Evolutionary conservation across 2,797 vertebrate species (phyloP).

Genomic region (Melanotaenia nigrans): DNA sequence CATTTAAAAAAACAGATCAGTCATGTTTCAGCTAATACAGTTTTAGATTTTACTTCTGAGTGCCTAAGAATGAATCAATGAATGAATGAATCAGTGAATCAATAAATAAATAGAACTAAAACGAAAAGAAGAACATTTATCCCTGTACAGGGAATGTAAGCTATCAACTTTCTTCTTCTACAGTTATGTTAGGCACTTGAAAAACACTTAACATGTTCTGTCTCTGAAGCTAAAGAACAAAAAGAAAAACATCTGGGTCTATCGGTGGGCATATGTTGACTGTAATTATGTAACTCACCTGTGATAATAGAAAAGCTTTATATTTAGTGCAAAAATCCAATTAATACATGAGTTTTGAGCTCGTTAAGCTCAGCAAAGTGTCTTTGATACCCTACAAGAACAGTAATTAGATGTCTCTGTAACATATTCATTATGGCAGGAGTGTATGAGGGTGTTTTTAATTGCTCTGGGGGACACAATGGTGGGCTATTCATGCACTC

Average conservation of each 20-base stretch:
- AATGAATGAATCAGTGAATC: conserved; percentile 3
- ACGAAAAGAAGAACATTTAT: background rate
- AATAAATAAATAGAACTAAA: too few relatives aligned
- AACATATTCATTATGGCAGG: conserved; percentile 55
- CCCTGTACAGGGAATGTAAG: conserved; percentile 1
- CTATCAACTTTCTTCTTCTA: conserved; percentile 7
- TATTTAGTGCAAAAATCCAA: conserved; percentile 47
- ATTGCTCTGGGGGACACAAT: conserved; percentile 29
- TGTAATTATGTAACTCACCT: conserved; percentile 17
- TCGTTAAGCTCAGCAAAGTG: conserved; percentile 32
- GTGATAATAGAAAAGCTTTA: conserved; percentile 11
- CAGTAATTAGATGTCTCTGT: conserved; percentile 45
- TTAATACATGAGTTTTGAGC: conserved; percentile 43
- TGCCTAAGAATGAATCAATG: background rate
- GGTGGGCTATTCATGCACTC: conserved; percentile 20
- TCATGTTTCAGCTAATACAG: too few relatives aligned
- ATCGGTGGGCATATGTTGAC: background rate
- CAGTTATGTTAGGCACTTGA: background rate
- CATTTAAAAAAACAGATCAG: background rate
- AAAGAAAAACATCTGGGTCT: background rate
- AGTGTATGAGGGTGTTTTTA: conserved; percentile 32
- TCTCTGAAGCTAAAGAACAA: background rate
- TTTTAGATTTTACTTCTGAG: too few relatives aligned
- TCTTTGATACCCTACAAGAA: conserved; percentile 40
- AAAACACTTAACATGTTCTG: background rate